Evolutionary conservation across 2,888 invertebrate genomes (phyloP), one percentile per base, ranked within the genome.

Genomic region (Bibio marci): DNA sequence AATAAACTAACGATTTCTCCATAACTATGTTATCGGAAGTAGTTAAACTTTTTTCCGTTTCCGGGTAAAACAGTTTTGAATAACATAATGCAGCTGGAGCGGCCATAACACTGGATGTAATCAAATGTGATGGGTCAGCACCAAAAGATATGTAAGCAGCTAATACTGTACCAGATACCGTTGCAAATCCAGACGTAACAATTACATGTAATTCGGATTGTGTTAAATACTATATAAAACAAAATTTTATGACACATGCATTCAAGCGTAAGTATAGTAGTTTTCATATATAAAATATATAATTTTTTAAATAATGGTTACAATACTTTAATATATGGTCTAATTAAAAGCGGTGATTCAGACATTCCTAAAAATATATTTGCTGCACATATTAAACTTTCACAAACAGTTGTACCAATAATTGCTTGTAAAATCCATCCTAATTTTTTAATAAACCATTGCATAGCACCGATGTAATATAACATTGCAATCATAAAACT

Each of bases 31-130:
- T 81, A 30, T 83, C 73, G 1, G 78, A 73, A 0, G 76, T 75
- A 0, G 87, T 82, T 45, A 73, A 66, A 0, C 86, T 79, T 41
- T 76, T 67, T 51, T 86, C 80, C 0, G 81, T 86, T 66, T 97
- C 97, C 0, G 97, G 97, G 65, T 83, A 80, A 50, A 92, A 70
- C 0, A 98, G 66, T 58, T 97, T 97, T 11, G 91, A 73, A 52
- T 75, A 82, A 50, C 87, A 88, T 22, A 97, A 61, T 0, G 94
- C 82, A 0, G 91, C 90, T 0, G 95, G 95, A 0, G 95, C 94
- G 0, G 92, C 87, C 94, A 97, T 94, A 1, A 97, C 80, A 44
- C 87, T 86, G 12, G 95, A 87, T 0, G 92, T 87, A 44, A 97
- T 76, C 30, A 97, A 64, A 58, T 94, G 86, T 1, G 82, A 74